Evolutionary conservation across 2,113 vertebrate genomes (phyloP).

Genomic region (Apodemus speciosus): DNA sequence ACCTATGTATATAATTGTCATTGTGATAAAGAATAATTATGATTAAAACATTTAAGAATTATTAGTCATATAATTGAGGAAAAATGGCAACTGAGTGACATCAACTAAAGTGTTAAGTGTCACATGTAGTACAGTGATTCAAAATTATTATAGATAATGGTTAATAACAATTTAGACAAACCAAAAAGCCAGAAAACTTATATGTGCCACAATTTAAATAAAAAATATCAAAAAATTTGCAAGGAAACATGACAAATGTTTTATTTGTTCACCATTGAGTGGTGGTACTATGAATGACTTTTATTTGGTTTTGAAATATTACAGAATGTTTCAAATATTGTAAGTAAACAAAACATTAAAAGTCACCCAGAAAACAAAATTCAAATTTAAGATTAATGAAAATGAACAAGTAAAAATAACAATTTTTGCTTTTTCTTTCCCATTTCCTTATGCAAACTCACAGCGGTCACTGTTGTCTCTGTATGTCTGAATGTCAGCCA

Average conservation of each 20-base stretch:
- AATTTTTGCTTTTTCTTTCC: background rate
- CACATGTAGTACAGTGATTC: background rate
- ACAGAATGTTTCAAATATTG: background rate
- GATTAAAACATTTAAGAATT: background rate
- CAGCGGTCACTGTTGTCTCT: background rate
- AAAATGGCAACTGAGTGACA: background rate
- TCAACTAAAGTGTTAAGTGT: background rate
- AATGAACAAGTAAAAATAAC: background rate
- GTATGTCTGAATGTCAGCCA: background rate
- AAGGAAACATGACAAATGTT: background rate
- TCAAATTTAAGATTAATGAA: background rate
- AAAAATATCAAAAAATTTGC: background rate
- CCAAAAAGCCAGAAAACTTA: background rate
- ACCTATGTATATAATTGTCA: background rate
- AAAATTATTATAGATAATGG: background rate
- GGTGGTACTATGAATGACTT: background rate
- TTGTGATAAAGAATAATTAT: background rate
- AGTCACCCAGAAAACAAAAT: background rate
- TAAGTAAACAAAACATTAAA: background rate
- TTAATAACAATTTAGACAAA: background rate
- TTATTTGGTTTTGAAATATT: background rate
- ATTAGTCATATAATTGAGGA: background rate
- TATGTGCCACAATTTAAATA: background rate
- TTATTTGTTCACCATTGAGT: background rate
- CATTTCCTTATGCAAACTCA: background rate